Base-by-base conservation (phyloP, 2,888 invertebrate genomes). In the Antheraea yamamai region DNA sequence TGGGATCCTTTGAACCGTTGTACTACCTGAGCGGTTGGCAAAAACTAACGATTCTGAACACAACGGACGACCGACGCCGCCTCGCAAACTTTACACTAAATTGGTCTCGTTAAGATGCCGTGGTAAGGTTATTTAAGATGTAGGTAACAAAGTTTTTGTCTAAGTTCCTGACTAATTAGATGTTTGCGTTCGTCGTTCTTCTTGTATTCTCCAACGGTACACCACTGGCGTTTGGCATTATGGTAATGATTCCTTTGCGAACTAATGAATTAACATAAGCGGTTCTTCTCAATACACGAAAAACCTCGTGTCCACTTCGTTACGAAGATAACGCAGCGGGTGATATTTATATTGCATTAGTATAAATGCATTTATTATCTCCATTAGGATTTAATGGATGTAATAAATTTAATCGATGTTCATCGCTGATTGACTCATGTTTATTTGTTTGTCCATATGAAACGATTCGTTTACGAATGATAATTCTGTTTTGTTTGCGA, bases 1-100 rank as follows among this genome's bases (percentile, higher is more conserved):
- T 92, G 94, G 93, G 94, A 95, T 93, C 91, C 89, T 90, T 87
- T 83, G 88, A 90, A 87, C 92, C 91, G 90, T 92, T 89, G 91
- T 90, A 92, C 92, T 94, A 94, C 94, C 94, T 94, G 93, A 80
- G 87, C 85, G 85, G 83, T 7, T 47, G 84, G 88, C 91, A 94
- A 94, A 94, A 94, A 94, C 88, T 87, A 84, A 81, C 79, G 89
- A 88, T 90, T 91, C 91, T 89, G 92, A 92, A 90, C 91, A 91
- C 90, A 90, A 90, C 90, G 84, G 86, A 83, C 87, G 88, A 88
- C 89, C 88, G 87, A 82, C 87, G 87, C 85, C 88, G 88, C 89
- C 89, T 88, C 87, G 85, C 82, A 81, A 87, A 85, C 86, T 86
- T 81, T 47, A 47, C 47, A 82, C 91, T 91, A 92, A 93, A 94